A percentile compares a stretch with the other conserved stretches of the same genome.
phyloP scores from a whole-genome alignment of 1,140 invertebrate species.

The Drosophila mauritiana region DNA sequence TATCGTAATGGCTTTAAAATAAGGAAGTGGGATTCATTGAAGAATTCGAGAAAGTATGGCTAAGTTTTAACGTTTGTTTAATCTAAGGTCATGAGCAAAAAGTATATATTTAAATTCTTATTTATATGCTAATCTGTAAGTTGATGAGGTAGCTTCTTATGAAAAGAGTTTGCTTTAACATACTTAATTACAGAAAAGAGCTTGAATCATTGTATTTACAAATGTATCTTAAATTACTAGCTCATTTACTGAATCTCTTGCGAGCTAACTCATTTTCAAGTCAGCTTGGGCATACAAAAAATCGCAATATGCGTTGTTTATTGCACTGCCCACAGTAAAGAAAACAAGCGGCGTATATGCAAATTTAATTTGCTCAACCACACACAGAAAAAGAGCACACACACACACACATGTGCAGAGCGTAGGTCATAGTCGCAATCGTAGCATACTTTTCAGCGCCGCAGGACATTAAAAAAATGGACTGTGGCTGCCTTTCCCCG shows the following conservation, averaged over 20 bases:
- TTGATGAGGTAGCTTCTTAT: too few relatives aligned
- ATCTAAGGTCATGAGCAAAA: too few relatives aligned
- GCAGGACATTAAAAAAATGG: constrained; percentile 67
- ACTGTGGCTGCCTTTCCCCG: constrained; percentile 15
- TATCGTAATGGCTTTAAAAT: constrained; percentile 28
- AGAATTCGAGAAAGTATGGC: too few relatives aligned
- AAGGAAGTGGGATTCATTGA: background rate
- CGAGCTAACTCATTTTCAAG: constrained; percentile 9
- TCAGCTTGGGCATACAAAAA: constrained; percentile 40
- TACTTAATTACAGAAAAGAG: background rate
- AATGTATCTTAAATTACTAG: background rate
- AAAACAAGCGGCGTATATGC: constrained; percentile 70
- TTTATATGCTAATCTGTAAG: too few relatives aligned
- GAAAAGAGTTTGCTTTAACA: too few relatives aligned
- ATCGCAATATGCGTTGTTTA: constrained; percentile 33
- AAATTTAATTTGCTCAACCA: constrained; percentile 70
- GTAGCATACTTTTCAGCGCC: constrained; percentile 75
- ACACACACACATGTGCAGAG: background rate
- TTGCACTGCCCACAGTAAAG: constrained; percentile 61
- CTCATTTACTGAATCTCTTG: constrained; percentile 10
- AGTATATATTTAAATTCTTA: too few relatives aligned
- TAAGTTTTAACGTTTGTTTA: too few relatives aligned
- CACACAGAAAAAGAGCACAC: constrained; percentile 6
- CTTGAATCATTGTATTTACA: background rate
- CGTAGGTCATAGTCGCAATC: constrained; percentile 42